Evolutionary conservation across 2,888 invertebrate species (phyloP).

Genomic region (Petrolisthes manimaculis): DNA sequence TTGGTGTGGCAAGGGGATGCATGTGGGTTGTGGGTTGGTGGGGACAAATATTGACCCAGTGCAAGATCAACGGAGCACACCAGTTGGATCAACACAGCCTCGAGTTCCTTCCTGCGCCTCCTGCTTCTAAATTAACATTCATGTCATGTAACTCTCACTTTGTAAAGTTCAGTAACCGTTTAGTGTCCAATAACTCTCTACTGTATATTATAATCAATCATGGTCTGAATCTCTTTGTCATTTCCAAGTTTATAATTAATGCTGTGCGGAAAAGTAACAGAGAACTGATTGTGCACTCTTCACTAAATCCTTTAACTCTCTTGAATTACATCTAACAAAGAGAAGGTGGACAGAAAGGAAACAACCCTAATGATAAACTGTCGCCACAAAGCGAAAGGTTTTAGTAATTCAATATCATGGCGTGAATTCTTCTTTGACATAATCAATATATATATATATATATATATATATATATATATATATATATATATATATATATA

Average conservation of each 20-base stretch:
- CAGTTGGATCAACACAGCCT: neutral
- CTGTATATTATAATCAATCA: too few relatives aligned
- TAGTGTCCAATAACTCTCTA: too few relatives aligned
- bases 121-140: neutral
- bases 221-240: too few relatives aligned
- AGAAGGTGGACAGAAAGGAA: too few relatives aligned
- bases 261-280: too few relatives aligned
- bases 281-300: too few relatives aligned
- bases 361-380: too few relatives aligned
- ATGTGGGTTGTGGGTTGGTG: neutral
- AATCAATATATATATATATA: neutral
- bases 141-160: neutral
- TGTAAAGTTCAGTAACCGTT: neutral
- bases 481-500: constrained; percentile 21
- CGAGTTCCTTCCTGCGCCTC: neutral
- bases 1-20: neutral
- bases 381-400: too few relatives aligned
- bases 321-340: too few relatives aligned
- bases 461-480: constrained; percentile 22
- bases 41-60: neutral
- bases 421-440: neutral
- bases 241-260: too few relatives aligned
- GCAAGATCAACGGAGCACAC: neutral
- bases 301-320: too few relatives aligned
- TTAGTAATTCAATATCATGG: neutral